phyloP scores from a whole-genome alignment of 2,888 invertebrate genomes.

The Ypsolopha sequella region DNA sequence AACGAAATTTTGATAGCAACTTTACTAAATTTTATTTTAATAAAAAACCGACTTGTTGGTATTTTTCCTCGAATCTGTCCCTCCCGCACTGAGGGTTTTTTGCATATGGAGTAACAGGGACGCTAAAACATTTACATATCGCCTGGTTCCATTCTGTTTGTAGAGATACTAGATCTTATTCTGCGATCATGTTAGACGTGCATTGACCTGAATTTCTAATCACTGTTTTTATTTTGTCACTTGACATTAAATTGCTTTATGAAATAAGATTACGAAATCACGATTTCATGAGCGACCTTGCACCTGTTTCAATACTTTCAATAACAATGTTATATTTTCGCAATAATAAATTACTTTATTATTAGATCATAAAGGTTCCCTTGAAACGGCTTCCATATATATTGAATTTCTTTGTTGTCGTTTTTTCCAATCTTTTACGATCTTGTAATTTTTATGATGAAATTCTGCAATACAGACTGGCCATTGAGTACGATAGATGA shows the following conservation, averaged over 20 bases:
- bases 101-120: too few relatives aligned
- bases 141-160: too few relatives aligned
- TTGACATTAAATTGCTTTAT: background rate
- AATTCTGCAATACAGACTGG: background rate
- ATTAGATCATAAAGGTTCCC: background rate
- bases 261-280: conserved; percentile 11
- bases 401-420: background rate
- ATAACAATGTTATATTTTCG: conserved; percentile 13
- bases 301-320: conserved; percentile 20
- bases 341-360: background rate
- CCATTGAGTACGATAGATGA: background rate
- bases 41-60: too few relatives aligned
- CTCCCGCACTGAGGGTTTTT: too few relatives aligned
- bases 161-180: too few relatives aligned
- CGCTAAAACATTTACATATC: too few relatives aligned
- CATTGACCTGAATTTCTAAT: conserved; percentile 1
- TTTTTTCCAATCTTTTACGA: background rate
- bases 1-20: too few relatives aligned
- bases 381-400: background rate
- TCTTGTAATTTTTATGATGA: conserved; percentile 9
- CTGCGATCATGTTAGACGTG: background rate
- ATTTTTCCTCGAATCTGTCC: too few relatives aligned
- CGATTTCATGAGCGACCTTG: conserved; percentile 24
- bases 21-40: too few relatives aligned
- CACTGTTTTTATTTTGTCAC: background rate